These are phyloP conservation scores for Pseudorhiza aurosa DNA, from an alignment of 30 jellyfish, hydroid and myxozoan species.

Conservation along the genomic window DNA sequence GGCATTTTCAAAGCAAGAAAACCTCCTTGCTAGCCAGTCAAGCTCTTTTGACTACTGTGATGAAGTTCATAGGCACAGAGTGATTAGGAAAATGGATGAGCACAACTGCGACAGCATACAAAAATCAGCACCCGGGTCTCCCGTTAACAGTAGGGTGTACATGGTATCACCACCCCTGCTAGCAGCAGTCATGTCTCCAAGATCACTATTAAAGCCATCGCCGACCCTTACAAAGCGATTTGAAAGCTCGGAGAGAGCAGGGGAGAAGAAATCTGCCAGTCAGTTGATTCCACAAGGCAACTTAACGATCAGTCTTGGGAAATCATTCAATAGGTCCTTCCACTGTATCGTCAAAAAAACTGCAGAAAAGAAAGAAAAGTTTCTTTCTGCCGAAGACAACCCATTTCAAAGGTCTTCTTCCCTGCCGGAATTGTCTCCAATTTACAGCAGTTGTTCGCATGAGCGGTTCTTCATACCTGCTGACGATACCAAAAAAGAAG, in stretches of 20 bases:
- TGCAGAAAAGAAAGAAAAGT: background rate
- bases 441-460: background rate
- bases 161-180: background rate
- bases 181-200: background rate
- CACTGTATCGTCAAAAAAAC: background rate
- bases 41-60: background rate
- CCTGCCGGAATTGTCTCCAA: slow-evolving; percentile 2
- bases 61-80: background rate
- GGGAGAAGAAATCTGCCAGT: background rate
- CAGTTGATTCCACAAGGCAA: background rate
- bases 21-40: background rate
- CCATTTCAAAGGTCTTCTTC: slow-evolving; percentile 8
- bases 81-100: background rate
- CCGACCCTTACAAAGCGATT: background rate
- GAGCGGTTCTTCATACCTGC: background rate
- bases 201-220: background rate
- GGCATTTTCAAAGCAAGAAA: background rate
- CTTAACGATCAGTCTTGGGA: background rate
- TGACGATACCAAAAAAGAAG: background rate
- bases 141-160: background rate
- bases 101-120: background rate
- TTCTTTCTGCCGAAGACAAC: background rate
- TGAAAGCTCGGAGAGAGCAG: background rate
- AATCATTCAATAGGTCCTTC: background rate
- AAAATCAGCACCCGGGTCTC: background rate